Evolutionary conservation across 2,888 invertebrate genomes (phyloP).

Genomic region (Agelastica alni): DNA sequence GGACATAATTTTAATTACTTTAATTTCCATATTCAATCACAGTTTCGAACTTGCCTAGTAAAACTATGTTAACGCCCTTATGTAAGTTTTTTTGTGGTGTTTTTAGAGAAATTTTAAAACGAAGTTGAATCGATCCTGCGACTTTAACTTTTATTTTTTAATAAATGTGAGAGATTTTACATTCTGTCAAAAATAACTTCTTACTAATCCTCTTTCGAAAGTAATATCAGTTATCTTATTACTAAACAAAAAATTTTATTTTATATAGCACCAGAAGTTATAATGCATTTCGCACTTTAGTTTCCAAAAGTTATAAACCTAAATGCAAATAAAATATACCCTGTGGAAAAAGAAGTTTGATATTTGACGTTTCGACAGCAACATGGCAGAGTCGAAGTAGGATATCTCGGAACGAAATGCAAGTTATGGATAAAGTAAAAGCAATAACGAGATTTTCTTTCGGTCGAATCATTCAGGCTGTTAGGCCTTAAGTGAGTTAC

Average conservation of each 20-base stretch:
- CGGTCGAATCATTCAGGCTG: slow-evolving; percentile 40
- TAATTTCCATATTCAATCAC: slow-evolving; percentile 29
- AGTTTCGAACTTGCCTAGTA: slow-evolving; percentile 16
- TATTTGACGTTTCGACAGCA: slow-evolving; percentile 17
- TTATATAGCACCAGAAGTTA: no score
- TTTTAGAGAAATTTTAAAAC: no score
- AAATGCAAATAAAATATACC: slow-evolving; percentile 34
- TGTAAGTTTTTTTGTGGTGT: no score
- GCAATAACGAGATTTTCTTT: slow-evolving; percentile 43
- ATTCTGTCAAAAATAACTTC: no score
- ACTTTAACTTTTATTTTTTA: no score
- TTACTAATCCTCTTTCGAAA: no score
- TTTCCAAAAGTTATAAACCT: slow-evolving; percentile 23
- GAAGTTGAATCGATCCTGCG: no score
- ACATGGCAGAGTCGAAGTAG: slow-evolving; percentile 3
- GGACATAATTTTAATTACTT: slow-evolving; percentile 31
- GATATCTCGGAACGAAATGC: slow-evolving; percentile 34
- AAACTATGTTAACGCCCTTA: not conserved
- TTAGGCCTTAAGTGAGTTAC: slow-evolving; percentile 45
- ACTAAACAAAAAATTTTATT: no score
- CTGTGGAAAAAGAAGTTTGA: slow-evolving; percentile 21
- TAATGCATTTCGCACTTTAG: slow-evolving; percentile 24
- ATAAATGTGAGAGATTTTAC: no score
- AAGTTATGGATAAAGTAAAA: slow-evolving; percentile 31
- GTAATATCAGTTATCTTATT: no score